Base-by-base conservation (phyloP, 2,888 invertebrate species). In the Aromia moschata region DNA sequence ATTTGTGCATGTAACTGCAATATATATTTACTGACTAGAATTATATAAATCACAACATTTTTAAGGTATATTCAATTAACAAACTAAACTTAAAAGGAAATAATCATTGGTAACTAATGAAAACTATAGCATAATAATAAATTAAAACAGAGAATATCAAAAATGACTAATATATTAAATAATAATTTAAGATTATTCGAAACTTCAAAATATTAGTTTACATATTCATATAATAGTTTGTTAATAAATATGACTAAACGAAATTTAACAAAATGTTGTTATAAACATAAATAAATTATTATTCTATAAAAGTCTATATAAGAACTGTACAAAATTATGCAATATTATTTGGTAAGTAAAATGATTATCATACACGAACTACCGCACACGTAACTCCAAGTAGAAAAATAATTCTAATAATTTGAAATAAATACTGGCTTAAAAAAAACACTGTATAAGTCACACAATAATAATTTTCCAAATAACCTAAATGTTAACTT, bases 11-110 rank as follows among this genome's bases (percentile, higher is more conserved):
- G 36, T 59, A 58, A 63, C 52, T 54, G 56, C 62, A 61, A 57
- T 61, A 63, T 70, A 69, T 67, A 69, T 70, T 71, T 71, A 76
- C 70, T 78, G 78, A 79, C 79, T 79, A 78, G 78, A 79, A 75
- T 78, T 72, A 70, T 70, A 70, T 66, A 69, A 75, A 78, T 78
- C 78, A 78, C 78, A 77, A 75, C 67, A 69, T 71, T 67, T 65
- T 71, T 68, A 67, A 56, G 56, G 67, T 60, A 59, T 59, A 66
- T 69, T 62, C 65, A 69, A 64, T 64, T 59, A 60, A 62, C 62
- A 62, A 62, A 53, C 65, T 68, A 64, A 53, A 70, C 58, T 64
- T 62, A 51, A 56, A 57, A 65, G 47, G 59, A 45, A 68, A 70
- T 67, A 69, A 69, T 68, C 62, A 64, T 66, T 68, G 70, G 69